Evolutionary conservation across 2,113 vertebrate species (phyloP).

Genomic region (Choloepus hoffmanni): DNA sequence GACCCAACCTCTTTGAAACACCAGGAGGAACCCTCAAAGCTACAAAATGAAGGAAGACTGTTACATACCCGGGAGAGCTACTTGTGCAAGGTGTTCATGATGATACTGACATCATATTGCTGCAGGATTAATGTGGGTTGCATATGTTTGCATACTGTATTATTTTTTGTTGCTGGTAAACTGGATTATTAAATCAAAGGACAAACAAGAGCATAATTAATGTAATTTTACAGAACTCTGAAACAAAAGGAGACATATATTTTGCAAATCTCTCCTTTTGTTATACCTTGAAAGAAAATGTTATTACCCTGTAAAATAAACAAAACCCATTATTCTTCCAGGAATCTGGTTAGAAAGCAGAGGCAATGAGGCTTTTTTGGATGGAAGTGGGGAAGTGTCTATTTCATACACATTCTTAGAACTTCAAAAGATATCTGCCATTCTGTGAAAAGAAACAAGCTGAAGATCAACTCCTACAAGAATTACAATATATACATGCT

Average conservation of each 20-base stretch:
- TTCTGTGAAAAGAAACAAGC: constrained; percentile 58
- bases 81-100: constrained; percentile 98
- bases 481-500: constrained; percentile 75
- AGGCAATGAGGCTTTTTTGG: not conserved
- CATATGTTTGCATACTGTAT: constrained; percentile 33
- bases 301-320: constrained; percentile 71
- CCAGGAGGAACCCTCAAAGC: constrained; percentile 96
- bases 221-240: constrained; percentile 86
- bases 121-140: constrained; percentile 87
- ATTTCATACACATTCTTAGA: too few species aligned
- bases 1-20: constrained; percentile 87
- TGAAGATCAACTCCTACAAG: constrained; percentile 74
- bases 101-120: constrained; percentile 92
- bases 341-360: constrained; percentile 65
- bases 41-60: constrained; percentile 92
- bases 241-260: constrained; percentile 78
- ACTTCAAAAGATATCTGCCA: constrained; percentile 75
- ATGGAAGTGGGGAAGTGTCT: too few species aligned
- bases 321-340: constrained; percentile 75
- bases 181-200: constrained; percentile 75
- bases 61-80: constrained; percentile 92
- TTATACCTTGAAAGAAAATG: constrained; percentile 79
- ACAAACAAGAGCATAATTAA: constrained; percentile 67
- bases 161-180: constrained; percentile 68
- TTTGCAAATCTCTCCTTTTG: constrained; percentile 81